These are phyloP conservation scores for Glaucomys volans DNA, from an alignment of 2,113 vertebrate genomes.

Conservation along the genomic window DNA sequence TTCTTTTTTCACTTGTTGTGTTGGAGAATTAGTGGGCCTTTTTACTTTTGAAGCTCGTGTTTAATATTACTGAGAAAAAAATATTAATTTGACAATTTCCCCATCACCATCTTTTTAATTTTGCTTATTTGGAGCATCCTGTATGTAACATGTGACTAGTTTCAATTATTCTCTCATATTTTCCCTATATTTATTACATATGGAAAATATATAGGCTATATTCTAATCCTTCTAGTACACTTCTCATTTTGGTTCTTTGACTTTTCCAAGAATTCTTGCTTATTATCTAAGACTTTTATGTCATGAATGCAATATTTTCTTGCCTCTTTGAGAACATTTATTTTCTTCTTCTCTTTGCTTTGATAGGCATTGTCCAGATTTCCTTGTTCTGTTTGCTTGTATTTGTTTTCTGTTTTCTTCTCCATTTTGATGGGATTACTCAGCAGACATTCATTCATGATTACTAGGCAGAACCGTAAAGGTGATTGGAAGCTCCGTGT, in stretches of 20 bases:
- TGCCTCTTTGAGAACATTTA: neutral
- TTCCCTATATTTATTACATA: neutral
- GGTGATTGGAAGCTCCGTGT: neutral
- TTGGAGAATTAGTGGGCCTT: neutral
- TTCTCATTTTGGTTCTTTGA: neutral
- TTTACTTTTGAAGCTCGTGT: conserved; percentile 9
- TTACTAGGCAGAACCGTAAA: neutral
- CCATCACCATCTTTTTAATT: neutral
- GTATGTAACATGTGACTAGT: neutral
- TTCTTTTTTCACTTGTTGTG: neutral
- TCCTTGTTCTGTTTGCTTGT: neutral
- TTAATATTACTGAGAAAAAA: neutral
- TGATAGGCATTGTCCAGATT: neutral
- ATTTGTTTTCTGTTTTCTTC: neutral
- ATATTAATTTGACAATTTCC: neutral
- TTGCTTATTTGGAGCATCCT: neutral
- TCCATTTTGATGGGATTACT: neutral
- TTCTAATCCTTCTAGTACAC: neutral
- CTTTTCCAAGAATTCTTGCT: neutral
- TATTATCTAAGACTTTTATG: neutral
- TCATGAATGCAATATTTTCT: neutral
- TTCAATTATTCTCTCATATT: neutral
- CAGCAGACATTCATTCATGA: neutral
- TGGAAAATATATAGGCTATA: neutral
- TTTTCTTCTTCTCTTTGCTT: neutral